Base-by-base conservation (phyloP, 2,797 vertebrate species). In the Erithacus rubecula region DNA sequence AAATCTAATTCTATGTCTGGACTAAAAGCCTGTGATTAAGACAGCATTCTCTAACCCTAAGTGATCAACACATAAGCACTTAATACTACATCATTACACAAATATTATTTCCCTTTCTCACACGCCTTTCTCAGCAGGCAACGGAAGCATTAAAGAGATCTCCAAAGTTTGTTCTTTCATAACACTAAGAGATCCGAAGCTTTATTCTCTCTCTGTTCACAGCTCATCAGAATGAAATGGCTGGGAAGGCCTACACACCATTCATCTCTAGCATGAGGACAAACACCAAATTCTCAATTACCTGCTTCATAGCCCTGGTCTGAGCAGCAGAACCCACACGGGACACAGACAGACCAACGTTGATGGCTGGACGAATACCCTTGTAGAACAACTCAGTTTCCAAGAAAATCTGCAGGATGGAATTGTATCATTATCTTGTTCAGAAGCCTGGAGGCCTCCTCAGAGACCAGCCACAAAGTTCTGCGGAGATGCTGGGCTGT, bases 311-410 rank as follows among this genome's bases (percentile, higher is more conserved):
- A 90, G 99, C 99, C 92, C 97, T 99, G 93, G 99, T 99, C 98
- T 99, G 99, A 89, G 99, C 99, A 98, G 99, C 99, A 96, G 99
- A 99, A 60, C 99, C 99, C 1, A 99, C 99, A 96, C 99, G 98
- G 92, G 99, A 99, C 97, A 99, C 99, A 96, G 99, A 99, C 96
- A 99, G 98, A 98, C 99, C 99, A 59, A 99, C 99, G 0, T 99
- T 99, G 97, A 99, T 99, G 77, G 99, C 99, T 68, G 99, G 99
- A 87, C 99, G 99, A 96, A 99, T 99, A 97, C 99, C 99, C 97
- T 99, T 99, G 98, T 99, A 99, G 97, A 99, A 99, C 97, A 99
- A 97, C 96, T 99, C 99, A 1, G 99, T 99, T 98, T 99, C 99
- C 98, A 99, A 98, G 98, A 99, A 99, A 94, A 99, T 99, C 99